Evolutionary conservation across 2,888 invertebrate genomes (phyloP).

Genomic region (Leptopterna dolabrata): DNA sequence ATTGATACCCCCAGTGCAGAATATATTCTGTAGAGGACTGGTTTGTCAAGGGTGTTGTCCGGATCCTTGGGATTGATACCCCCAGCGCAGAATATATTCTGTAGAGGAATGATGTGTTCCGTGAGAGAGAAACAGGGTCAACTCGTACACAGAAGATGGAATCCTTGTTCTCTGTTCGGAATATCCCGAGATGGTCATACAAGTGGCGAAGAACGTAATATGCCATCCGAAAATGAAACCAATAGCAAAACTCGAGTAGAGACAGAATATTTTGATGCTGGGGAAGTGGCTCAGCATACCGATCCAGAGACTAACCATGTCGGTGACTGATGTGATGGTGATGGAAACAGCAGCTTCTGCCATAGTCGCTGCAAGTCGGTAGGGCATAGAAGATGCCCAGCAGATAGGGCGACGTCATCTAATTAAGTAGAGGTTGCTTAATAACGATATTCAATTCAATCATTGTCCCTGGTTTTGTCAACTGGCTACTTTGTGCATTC

Average conservation of each 20-base stretch:
- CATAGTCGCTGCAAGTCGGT: conserved; percentile 87
- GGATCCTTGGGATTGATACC: too few species aligned
- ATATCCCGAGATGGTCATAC: conserved; percentile 90
- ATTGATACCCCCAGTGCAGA: conserved; percentile 90
- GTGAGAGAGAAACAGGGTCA: conserved; percentile 84
- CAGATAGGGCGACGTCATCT: too few species aligned
- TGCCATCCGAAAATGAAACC: conserved; percentile 92
- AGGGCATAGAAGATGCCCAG: conserved; percentile 83
- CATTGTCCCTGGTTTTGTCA: too few species aligned
- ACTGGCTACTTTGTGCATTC: too few species aligned
- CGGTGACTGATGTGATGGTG: conserved; percentile 93
- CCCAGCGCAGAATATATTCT: too few species aligned
- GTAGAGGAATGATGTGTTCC: conserved; percentile 86
- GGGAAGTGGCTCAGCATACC: conserved; percentile 95
- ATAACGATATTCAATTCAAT: too few species aligned
- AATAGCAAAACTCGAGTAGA: conserved; percentile 92
- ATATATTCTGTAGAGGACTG: conserved; percentile 80
- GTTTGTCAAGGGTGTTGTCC: too few species aligned
- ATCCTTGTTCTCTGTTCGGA: conserved; percentile 88
- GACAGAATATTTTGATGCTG: conserved; percentile 93
- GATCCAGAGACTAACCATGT: conserved; percentile 92
- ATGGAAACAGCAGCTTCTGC: conserved; percentile 97
- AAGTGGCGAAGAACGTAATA: conserved; percentile 91
- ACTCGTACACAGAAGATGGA: conserved; percentile 83
- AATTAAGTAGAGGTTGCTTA: too few species aligned